Base-by-base conservation (phyloP, 2,888 invertebrate genomes). In the Tuta absoluta region DNA sequence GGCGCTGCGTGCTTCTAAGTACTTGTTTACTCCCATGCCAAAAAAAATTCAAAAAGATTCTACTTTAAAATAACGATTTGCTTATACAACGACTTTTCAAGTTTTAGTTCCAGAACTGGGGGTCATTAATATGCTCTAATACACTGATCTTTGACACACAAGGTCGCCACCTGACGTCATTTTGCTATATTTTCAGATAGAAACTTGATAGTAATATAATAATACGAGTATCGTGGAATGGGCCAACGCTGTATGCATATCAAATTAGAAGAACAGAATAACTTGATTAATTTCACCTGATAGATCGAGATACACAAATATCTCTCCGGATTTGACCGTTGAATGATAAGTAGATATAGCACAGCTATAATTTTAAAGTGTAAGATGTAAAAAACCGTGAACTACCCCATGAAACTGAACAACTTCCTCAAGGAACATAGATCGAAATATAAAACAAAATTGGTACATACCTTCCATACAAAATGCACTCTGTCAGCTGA, bases 61-160 rank as follows among this genome's bases (percentile, higher is more conserved):
- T n/a, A n/a, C n/a, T n/a, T n/a, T n/a, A n/a, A n/a, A n/a, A n/a
- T n/a, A n/a, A n/a, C n/a, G n/a, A n/a, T n/a, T n/a, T n/a, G n/a
- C n/a, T n/a, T n/a, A n/a, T n/a, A n/a, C n/a, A n/a, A 17, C 11
- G 49, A 49, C 49, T 24, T 61, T 49, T 49, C 49, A 33, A 33
- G 17, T 14, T 24, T n/a, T 56, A 24, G 56, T 10, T n/a, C 17
- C n/a, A 24, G 56, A 51, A 21, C 21, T 49, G 17, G 33, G 28
- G 61, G 61, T 61, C 61, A 49, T 49, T 61, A 33, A 45, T 38
- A 49, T 33, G 33, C 33, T 33, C 33, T 33, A 33, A 33, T 61
- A 11, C 33, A 33, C 19, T 19, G 33, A 61, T 49, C 61, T 61
- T 49, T 61, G 61, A 61, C 49, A 33, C 10, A 61, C 61, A 61